These are phyloP conservation scores for Sthenelais limicola DNA, from an alignment of 2,888 invertebrate species.

Conservation along the genomic window DNA sequence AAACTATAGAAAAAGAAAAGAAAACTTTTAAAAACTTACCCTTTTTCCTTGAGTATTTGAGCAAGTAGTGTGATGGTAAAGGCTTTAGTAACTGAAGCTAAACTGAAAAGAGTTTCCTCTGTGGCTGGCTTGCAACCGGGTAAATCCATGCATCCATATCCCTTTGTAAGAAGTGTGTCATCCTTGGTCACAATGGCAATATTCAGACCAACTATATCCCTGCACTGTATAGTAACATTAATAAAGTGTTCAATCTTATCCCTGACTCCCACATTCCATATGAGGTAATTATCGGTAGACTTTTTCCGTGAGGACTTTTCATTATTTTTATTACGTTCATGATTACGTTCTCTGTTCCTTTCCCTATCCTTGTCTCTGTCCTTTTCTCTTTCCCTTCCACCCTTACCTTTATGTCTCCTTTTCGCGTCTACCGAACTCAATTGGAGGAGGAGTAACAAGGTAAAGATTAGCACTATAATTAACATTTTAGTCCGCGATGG, in stretches of 20 bases:
- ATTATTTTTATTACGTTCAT: no score
- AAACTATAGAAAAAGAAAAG: no score
- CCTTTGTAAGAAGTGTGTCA: conserved; percentile 9
- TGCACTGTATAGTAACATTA: conserved; percentile 33
- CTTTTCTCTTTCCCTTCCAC: no score
- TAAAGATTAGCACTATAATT: no score
- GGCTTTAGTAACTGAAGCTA: conserved; percentile 44
- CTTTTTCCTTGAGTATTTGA: conserved; percentile 40
- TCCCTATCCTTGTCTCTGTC: no score
- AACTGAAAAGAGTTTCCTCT: conserved; percentile 25
- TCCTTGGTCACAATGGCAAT: conserved; percentile 32
- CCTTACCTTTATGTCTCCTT: no score
- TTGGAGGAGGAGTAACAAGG: no score
- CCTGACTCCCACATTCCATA: conserved; percentile 16
- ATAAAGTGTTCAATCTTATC: conserved; percentile 38
- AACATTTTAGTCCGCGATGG: no score
- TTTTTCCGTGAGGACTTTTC: no score
- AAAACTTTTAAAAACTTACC: conserved; percentile 19
- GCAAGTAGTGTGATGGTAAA: conserved; percentile 41
- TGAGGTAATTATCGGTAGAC: no score
- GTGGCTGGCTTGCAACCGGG: conserved; percentile 11
- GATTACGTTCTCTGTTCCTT: no score
- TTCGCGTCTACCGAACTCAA: no score
- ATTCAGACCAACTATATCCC: conserved; percentile 31
- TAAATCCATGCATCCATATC: conserved; percentile 34